Conservation (phyloP, 2,888 invertebrate species). For the Trichogramma dendrolimi region DNA sequence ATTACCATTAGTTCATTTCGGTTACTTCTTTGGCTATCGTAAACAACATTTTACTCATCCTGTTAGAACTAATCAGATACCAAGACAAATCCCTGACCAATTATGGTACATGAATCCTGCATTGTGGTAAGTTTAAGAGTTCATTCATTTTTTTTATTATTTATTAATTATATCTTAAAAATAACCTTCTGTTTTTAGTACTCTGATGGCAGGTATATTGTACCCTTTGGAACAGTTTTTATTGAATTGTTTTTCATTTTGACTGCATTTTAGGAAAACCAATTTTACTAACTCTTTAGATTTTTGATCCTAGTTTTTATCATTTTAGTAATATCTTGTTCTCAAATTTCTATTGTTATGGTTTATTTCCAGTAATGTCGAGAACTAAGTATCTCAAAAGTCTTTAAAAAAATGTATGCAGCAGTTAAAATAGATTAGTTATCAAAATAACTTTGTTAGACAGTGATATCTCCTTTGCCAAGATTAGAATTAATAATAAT, state of each 20-base stretch:
- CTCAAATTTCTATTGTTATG: conserved; percentile 97
- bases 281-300: conserved; percentile 97
- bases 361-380: conserved; percentile 98
- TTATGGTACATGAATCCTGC: conserved; percentile 94
- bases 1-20: conserved; percentile 88
- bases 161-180: conserved; percentile 14
- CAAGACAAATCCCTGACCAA: conserved; percentile 93
- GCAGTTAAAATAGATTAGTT: conserved; percentile 94
- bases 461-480: conserved; percentile 28
- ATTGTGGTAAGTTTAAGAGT: conserved; percentile 63
- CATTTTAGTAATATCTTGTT: conserved; percentile 91
- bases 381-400: conserved; percentile 65
- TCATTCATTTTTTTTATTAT: conserved; percentile 16
- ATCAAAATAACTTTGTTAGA: conserved; percentile 15
- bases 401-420: conserved; percentile 87
- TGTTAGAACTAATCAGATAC: no score
- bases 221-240: conserved; percentile 97
- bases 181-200: conserved; percentile 56
- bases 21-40: conserved; percentile 98
- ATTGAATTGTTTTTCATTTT: conserved; percentile 98
- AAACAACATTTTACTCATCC: no score
- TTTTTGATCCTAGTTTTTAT: conserved; percentile 96
- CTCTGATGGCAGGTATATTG: conserved; percentile 91
- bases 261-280: conserved; percentile 98
- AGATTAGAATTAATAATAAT: conserved; percentile 14